phyloP scores from a whole-genome alignment of 2,797 vertebrate genomes.

The Champsocephalus gunnari region DNA sequence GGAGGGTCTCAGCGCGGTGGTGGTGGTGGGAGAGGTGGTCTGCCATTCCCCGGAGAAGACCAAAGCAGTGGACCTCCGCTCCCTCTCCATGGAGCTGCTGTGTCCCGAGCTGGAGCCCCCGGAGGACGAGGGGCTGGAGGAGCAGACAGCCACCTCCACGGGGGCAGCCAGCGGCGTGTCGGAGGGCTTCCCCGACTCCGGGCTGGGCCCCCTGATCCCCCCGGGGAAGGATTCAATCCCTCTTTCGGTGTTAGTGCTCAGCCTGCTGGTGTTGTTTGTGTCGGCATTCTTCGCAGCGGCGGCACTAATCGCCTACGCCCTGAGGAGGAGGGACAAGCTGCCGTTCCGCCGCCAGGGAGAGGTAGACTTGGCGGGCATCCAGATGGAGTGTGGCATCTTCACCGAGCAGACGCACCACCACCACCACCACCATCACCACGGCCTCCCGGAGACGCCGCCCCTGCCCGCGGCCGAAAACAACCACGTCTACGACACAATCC shows the following conservation, averaged over 20 bases:
- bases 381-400: constrained; percentile 94
- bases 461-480: constrained; percentile 77
- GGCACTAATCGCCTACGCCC: constrained; percentile 93
- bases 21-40: constrained; percentile 95
- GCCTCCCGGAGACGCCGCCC: constrained; percentile 89
- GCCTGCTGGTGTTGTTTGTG: constrained; percentile 93
- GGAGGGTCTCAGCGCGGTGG: constrained; percentile 91
- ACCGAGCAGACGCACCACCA: constrained; percentile 86
- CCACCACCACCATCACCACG: constrained; percentile 71
- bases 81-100: constrained; percentile 89
- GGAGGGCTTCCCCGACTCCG: constrained; percentile 85
- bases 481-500: constrained; percentile 95
- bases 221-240: constrained; percentile 90
- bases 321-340: constrained; percentile 92
- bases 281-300: constrained; percentile 94
- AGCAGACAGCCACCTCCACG: constrained; percentile 63
- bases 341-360: constrained; percentile 93
- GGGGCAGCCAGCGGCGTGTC: constrained; percentile 78
- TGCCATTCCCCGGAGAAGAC: constrained; percentile 92
- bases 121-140: constrained; percentile 67
- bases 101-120: constrained; percentile 90
- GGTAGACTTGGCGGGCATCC: constrained; percentile 92
- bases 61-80: constrained; percentile 89
- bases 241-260: constrained; percentile 95
- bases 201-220: constrained; percentile 77